Conservation (phyloP, 2,797 vertebrate genomes). For the Neostethus bicornis region DNA sequence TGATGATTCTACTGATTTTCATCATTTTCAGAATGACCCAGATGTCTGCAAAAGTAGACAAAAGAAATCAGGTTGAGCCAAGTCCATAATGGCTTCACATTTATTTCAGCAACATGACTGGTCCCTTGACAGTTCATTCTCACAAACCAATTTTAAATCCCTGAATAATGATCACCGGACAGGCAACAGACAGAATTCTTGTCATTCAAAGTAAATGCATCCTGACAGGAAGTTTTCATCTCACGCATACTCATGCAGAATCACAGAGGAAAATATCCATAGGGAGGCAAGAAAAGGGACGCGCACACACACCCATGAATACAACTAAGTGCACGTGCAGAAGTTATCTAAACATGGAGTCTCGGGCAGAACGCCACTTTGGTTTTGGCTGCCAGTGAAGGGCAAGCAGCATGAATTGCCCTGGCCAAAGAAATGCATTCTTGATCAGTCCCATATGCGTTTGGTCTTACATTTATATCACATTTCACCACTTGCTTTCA, state of each 20-base stretch:
- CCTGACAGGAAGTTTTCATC: slow-evolving; percentile 46
- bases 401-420: slow-evolving; percentile 81
- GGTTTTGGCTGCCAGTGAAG: slow-evolving; percentile 79
- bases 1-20: neutral
- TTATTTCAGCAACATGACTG: slow-evolving; percentile 7
- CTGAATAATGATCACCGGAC: slow-evolving; percentile 35
- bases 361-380: slow-evolving; percentile 68
- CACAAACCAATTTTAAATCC: slow-evolving; percentile 34
- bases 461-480: slow-evolving; percentile 78
- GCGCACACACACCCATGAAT: slow-evolving; percentile 29
- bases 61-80: neutral
- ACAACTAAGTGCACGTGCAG: slow-evolving; percentile 40
- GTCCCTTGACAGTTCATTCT: slow-evolving; percentile 21
- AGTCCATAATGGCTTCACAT: slow-evolving; percentile 4
- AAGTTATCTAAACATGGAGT: slow-evolving; percentile 73
- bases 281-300: slow-evolving; percentile 37
- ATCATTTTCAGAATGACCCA: neutral
- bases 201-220: slow-evolving; percentile 45
- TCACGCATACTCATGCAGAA: slow-evolving; percentile 56
- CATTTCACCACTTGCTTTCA: slow-evolving; percentile 69
- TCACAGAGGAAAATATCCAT: slow-evolving; percentile 52
- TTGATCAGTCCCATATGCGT: slow-evolving; percentile 82
- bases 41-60: neutral
- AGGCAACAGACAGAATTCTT: slow-evolving; percentile 28
- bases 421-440: slow-evolving; percentile 80